Evolutionary conservation across 2,888 invertebrate species (phyloP), one percentile per base, ranked within the genome.

Genomic region (Thymelicus sylvestris): DNA sequence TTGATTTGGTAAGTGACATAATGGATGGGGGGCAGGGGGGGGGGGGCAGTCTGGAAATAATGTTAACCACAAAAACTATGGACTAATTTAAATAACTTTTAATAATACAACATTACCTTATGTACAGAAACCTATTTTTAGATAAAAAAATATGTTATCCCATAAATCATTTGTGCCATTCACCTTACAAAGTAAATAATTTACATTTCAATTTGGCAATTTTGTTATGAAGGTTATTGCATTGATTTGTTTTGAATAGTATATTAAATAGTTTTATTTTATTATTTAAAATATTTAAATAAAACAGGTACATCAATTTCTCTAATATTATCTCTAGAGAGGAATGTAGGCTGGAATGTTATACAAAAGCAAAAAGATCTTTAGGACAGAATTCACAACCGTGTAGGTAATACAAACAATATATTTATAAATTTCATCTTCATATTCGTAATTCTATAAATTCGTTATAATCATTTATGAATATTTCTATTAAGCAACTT

Each of bases 401-500:
- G 10, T 55, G 39, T 12, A 39, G 48, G n/a, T 8, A 4, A 55
- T 6, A 10, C 6, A 10, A 15, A 52, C 24, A 12, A 55, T 55
- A 55, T 24, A 50, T 64, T 50, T 64, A 31, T 48, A 39, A 39
- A 50, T 52, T 7, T 38, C 50, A 64, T 47, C 24, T 55, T 10
- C 55, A 10, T 55, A 55, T 55, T 55, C 24, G 24, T 24, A 55
- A 24, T 55, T 55, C 8, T 12, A 24, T 10, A 55, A 55, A 24
- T 55, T 12, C 24, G 7, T 38, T 31, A 39, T 38, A 38, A 59
- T 38, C 12, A 39, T 31, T n/a, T 12, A 31, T 13, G 31, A 38
- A 38, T 41, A 71, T 41, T 47, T 52, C 67, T 13, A 48, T 83
- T 86, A 91, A 50, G 90, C 90, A 75, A 90, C 89, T 75, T 91